Evolutionary conservation across 2,888 invertebrate species (phyloP), one percentile per base, ranked within the genome.

Genomic region (Acleris literana): DNA sequence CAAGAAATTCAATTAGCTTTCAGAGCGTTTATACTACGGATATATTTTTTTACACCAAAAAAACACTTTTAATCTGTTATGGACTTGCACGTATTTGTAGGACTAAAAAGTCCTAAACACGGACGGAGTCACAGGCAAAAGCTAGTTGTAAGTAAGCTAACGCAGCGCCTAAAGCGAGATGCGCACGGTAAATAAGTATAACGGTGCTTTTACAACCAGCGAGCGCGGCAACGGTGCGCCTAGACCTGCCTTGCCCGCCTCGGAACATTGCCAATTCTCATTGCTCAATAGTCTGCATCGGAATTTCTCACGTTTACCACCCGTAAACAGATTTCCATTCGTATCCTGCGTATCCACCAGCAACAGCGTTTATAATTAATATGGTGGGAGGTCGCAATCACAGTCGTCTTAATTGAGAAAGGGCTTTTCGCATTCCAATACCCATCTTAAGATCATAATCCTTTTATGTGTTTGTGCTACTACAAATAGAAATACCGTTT

Each of bases 201-300:
- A 92, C 92, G 92, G 92, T 81, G 76, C 78, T 86, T 92, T 91
- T 91, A 92, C 89, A 88, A 85, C 90, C 87, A 82, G 83, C 78
- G 78, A 82, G 83, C 78, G 78, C 83, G 82, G 76, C 72, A 64
- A 64, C 83, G 81, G 82, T 82, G 83, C 82, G 81, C 82, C 66
- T 62, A 62, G 57, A 52, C 48, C 46, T 25, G 79, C 82, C 77
- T 77, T 79, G 83, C 82, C 85, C 79, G 83, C 82, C 85, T 88
- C 87, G 88, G 88, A 88, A 85, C 90, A 80, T 90, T 90, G 91
- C 90, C 91, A 92, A 91, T 90, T 91, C 87, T 88, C 86, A 90
- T 87, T 86, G 85, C 90, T 86, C 86, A 87, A 69, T 71, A 86
- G 82, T 83, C 85, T 84, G 81, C 86, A 83, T 85, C 75, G 88